Evolutionary conservation across 2,797 vertebrate genomes (phyloP).

Genomic region (Orientallactaga sibirica): DNA sequence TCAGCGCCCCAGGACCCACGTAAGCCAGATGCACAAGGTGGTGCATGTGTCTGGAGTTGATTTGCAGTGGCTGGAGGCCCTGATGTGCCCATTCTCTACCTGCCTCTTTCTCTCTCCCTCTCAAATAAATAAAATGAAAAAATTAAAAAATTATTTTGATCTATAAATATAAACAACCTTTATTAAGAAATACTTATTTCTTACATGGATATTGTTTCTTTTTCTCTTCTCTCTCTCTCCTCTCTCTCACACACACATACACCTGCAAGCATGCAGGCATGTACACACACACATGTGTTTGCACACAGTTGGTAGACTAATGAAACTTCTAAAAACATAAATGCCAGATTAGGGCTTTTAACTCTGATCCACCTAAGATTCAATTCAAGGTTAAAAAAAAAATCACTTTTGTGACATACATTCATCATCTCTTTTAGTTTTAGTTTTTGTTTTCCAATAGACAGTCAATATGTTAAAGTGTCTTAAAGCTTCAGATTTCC

Average conservation of each 20-base stretch:
- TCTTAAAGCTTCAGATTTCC: neutral
- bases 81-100: too few relatives aligned
- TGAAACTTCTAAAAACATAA: slow-evolving; percentile 37
- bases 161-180: neutral
- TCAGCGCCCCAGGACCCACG: too few relatives aligned
- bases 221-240: neutral
- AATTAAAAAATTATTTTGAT: neutral
- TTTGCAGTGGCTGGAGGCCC: too few relatives aligned
- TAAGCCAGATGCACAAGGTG: too few relatives aligned
- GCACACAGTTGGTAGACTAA: neutral
- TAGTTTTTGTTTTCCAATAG: neutral
- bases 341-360: neutral
- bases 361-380: neutral
- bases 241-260: neutral
- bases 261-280: neutral
- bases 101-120: too few relatives aligned
- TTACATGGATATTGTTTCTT: neutral
- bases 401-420: slow-evolving; percentile 18
- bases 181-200: slow-evolving; percentile 32
- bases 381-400: neutral
- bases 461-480: neutral
- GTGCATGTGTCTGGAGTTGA: too few relatives aligned
- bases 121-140: too few relatives aligned
- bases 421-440: neutral
- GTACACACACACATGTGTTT: neutral